Evolutionary conservation across 2,888 invertebrate species (phyloP).

Genomic region (Tyria jacobaeae): DNA sequence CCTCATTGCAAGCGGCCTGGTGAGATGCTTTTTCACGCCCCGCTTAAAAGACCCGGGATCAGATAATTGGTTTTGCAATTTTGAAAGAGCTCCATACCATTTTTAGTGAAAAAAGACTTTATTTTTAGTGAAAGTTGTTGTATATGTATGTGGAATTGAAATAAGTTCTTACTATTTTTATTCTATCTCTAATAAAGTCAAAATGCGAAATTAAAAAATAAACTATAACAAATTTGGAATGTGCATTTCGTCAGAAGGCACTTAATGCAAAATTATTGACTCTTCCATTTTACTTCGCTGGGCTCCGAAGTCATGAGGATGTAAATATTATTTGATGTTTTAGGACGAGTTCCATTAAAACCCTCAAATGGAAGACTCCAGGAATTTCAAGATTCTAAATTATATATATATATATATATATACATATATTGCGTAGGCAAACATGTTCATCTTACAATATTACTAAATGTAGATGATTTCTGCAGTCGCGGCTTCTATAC

Average conservation of each 20-base stretch:
- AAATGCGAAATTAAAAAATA: not conserved
- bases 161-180: too few species aligned
- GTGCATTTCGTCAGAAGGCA: not conserved
- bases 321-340: slow-evolving; percentile 62
- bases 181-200: not conserved
- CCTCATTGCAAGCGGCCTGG: too few species aligned
- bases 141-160: too few species aligned
- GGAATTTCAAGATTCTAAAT: slow-evolving; percentile 16
- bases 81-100: too few species aligned
- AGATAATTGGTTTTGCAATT: too few species aligned
- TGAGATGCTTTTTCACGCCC: too few species aligned
- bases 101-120: too few species aligned
- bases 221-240: not conserved
- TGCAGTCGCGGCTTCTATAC: too few species aligned
- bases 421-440: not conserved
- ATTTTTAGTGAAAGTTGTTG: too few species aligned
- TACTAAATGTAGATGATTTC: too few species aligned
- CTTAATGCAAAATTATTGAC: slow-evolving; percentile 11
- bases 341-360: slow-evolving; percentile 65
- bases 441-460: too few species aligned
- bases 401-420: not conserved
- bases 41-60: too few species aligned
- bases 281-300: not conserved
- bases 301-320: slow-evolving; percentile 23
- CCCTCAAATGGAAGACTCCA: slow-evolving; percentile 51